Conservation (phyloP, 2,113 vertebrate genomes). For the Galemys pyrenaicus region DNA sequence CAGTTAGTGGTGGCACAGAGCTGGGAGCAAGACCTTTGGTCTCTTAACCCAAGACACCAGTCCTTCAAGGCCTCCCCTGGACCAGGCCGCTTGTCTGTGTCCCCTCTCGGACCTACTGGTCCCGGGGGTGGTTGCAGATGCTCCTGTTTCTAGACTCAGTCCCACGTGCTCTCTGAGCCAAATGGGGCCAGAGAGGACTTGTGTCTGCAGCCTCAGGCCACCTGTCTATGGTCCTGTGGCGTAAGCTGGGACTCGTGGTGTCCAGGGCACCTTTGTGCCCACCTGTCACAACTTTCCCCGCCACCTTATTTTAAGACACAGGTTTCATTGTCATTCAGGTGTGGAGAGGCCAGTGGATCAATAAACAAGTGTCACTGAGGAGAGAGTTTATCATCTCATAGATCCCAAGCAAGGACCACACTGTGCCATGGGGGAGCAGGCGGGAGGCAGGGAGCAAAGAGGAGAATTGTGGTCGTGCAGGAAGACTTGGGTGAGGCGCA, state of each 20-base stretch:
- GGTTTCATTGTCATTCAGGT: background rate
- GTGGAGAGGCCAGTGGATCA: background rate
- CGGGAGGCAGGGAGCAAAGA: background rate
- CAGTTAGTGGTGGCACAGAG: background rate
- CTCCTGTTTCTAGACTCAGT: background rate
- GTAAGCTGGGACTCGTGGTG: background rate
- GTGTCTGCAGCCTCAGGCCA: too few relatives aligned
- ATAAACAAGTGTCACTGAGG: background rate
- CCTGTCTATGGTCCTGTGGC: background rate
- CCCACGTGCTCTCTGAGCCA: background rate
- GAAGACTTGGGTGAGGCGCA: background rate
- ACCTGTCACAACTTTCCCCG: background rate
- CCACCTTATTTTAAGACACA: background rate
- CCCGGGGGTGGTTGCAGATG: background rate
- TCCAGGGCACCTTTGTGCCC: background rate
- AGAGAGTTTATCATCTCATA: background rate
- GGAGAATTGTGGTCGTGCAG: background rate
- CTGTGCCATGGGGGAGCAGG: rapidly evolving
- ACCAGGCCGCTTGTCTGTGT: background rate
- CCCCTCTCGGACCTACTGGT: rapidly evolving
- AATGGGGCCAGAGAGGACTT: background rate
- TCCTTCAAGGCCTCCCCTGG: rapidly evolving
- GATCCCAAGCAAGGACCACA: background rate
- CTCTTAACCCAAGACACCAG: background rate
- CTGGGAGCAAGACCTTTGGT: background rate